phyloP scores from a whole-genome alignment of 2,797 vertebrate genomes.

The Menidia menidia region DNA sequence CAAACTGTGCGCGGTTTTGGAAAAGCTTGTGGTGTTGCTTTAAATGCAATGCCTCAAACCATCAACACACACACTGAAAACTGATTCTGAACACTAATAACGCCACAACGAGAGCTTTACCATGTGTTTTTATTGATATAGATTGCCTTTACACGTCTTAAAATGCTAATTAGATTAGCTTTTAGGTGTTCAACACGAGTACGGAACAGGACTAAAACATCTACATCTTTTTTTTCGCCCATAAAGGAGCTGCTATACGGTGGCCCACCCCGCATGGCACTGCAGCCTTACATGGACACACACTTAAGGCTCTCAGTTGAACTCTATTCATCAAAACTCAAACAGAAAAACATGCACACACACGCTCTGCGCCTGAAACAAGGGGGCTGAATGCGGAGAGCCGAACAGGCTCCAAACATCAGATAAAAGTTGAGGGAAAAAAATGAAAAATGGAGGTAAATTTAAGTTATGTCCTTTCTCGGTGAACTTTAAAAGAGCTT shows the following conservation, averaged over 20 bases:
- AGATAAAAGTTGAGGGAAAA: neutral
- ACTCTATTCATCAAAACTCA: constrained; percentile 44
- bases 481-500: too few species aligned
- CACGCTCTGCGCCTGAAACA: constrained; percentile 11
- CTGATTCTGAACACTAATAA: neutral
- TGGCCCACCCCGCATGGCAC: constrained; percentile 41
- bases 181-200: neutral
- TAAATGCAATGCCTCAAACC: too few species aligned
- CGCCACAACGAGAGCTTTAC: neutral
- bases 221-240: constrained; percentile 17
- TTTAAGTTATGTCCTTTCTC: too few species aligned
- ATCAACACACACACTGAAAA: too few species aligned
- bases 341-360: constrained; percentile 2
- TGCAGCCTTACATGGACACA: constrained; percentile 66
- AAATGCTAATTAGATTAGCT: neutral
- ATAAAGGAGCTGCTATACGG: neutral
- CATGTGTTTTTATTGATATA: neutral
- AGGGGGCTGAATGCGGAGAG: constrained; percentile 17
- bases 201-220: neutral
- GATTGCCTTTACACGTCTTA: neutral
- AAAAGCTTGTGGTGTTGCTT: too few species aligned
- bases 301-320: constrained; percentile 24
- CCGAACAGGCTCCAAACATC: constrained; percentile 13
- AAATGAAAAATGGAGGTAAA: neutral
- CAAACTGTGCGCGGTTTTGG: too few species aligned